These are phyloP conservation scores for Phragmatobia fuliginosa DNA, from an alignment of 2,888 invertebrate species.

Conservation along the genomic window DNA sequence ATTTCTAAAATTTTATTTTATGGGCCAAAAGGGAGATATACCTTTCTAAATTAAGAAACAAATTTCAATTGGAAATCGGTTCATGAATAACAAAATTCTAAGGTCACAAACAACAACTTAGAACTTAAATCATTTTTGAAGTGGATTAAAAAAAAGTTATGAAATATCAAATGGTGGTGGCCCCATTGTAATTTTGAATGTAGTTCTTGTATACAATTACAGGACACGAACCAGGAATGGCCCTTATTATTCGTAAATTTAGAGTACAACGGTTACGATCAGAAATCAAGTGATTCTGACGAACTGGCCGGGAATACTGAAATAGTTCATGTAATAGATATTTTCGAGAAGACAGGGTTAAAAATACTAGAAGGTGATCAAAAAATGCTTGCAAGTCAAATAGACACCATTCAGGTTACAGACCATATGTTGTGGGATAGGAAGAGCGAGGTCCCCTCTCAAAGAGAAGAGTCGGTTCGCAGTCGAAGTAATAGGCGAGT, in stretches of 20 bases:
- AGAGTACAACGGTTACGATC: conserved; percentile 52
- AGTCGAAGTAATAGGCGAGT: background rate
- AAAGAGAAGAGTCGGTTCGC: background rate
- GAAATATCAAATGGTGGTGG: background rate
- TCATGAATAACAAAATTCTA: too few relatives aligned
- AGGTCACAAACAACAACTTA: too few relatives aligned
- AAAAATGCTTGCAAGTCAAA: background rate
- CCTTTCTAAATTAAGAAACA: too few relatives aligned
- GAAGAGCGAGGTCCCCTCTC: background rate
- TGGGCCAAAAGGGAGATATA: too few relatives aligned
- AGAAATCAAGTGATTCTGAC: background rate
- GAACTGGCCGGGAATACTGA: background rate
- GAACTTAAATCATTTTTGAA: too few relatives aligned
- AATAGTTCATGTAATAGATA: background rate
- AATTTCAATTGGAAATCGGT: too few relatives aligned
- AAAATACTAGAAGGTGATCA: background rate
- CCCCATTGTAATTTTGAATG: background rate
- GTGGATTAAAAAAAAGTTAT: background rate
- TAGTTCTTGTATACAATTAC: conserved; percentile 3
- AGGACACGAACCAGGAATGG: background rate
- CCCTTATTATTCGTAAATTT: conserved; percentile 29
- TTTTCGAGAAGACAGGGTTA: background rate
- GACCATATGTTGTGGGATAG: background rate
- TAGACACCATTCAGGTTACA: background rate
- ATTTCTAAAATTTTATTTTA: too few relatives aligned